Percentiles rank a stretch among this genome's conserved stretches.
phyloP scores from a whole-genome alignment of 2,888 invertebrate species.

The Drosophila phalerata region DNA sequence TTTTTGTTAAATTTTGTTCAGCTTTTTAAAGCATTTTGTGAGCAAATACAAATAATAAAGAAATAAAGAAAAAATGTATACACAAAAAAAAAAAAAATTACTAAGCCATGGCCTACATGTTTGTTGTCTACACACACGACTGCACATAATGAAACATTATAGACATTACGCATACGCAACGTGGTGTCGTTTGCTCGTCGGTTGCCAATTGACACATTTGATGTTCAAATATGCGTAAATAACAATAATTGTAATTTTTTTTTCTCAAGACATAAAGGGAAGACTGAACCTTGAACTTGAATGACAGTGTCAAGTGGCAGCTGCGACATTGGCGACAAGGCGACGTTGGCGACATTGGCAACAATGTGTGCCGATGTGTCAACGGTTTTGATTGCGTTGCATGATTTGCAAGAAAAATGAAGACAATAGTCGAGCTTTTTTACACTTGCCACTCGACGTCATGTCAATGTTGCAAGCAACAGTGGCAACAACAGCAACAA shows the following conservation, averaged over 20 bases:
- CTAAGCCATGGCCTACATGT: constrained; percentile 59
- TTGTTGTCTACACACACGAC: constrained; percentile 30
- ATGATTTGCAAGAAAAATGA: constrained; percentile 81
- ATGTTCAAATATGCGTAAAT: constrained; percentile 79
- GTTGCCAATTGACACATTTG: constrained; percentile 73
- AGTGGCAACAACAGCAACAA: constrained; percentile 18
- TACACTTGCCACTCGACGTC: constrained; percentile 65
- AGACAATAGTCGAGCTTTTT: constrained; percentile 72
- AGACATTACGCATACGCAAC: constrained; percentile 68
- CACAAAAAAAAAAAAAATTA: constrained; percentile 44
- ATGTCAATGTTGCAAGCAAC: constrained; percentile 32
- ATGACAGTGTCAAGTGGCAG: constrained; percentile 61
- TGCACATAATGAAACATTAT: constrained; percentile 48
- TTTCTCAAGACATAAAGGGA: constrained; percentile 58
- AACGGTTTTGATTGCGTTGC: constrained; percentile 78
- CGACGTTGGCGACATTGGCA: constrained; percentile 27
- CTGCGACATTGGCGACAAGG: constrained; percentile 12
- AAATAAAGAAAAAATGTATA: constrained; percentile 25
- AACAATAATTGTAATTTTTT: constrained; percentile 75
- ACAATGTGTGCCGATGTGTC: constrained; percentile 70
- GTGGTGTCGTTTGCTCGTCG: constrained; percentile 44
- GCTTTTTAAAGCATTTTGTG: neutral
- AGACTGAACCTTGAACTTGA: constrained; percentile 74
- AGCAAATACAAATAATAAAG: constrained; percentile 1
- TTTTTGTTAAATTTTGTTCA: neutral